These are phyloP conservation scores for Greenwoodochromis staneri DNA, from an alignment of 2,113 vertebrate genomes.

Conservation along the genomic window DNA sequence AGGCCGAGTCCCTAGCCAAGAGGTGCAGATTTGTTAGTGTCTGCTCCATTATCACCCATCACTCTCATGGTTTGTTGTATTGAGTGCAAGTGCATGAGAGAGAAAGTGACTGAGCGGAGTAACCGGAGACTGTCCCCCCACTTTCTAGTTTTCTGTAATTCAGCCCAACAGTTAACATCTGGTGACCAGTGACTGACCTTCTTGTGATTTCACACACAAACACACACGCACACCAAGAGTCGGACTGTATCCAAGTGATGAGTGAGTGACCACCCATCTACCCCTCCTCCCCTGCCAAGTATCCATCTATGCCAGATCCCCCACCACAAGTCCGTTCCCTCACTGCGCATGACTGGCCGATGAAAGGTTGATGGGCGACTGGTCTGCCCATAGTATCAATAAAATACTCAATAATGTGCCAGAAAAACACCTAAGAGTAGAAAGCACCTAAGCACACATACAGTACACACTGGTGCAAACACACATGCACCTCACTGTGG, in stretches of 20 bases:
- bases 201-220: conserved; percentile 16
- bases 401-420: conserved; percentile 62
- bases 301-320: conserved; percentile 50
- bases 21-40: conserved; percentile 63
- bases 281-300: conserved; percentile 6
- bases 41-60: conserved; percentile 62
- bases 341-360: conserved; percentile 51
- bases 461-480: neutral
- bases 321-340: conserved; percentile 39
- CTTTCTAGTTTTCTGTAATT: conserved; percentile 41
- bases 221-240: conserved; percentile 13
- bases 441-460: conserved; percentile 1
- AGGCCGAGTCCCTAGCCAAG: conserved; percentile 40
- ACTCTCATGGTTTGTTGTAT: conserved; percentile 29
- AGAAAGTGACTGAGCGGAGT: neutral
- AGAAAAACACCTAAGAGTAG: conserved; percentile 45
- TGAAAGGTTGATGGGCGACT: conserved; percentile 67
- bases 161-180: conserved; percentile 74
- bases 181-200: conserved; percentile 71
- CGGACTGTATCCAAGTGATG: conserved; percentile 54
- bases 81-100: conserved; percentile 15
- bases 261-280: conserved; percentile 57
- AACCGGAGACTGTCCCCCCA: conserved; percentile 44
- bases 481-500: neutral
- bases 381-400: conserved; percentile 46